These are phyloP conservation scores for Lithophane ornitopus DNA, from an alignment of 2,888 invertebrate genomes.

Conservation along the genomic window DNA sequence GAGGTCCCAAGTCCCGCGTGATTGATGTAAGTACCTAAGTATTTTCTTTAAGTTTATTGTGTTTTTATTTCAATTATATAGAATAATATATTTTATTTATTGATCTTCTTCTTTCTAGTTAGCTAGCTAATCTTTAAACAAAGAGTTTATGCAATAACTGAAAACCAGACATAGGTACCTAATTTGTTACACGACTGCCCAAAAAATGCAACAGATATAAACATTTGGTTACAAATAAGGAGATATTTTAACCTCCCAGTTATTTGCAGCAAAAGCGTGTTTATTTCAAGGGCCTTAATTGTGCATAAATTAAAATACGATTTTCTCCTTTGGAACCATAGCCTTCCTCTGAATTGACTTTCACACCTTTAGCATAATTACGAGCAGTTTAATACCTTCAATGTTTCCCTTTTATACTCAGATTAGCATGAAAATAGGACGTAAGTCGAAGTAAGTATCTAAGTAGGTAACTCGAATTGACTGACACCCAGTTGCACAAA, in stretches of 20 bases:
- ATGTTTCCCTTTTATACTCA: slow-evolving; percentile 33
- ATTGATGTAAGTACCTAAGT: slow-evolving; percentile 63
- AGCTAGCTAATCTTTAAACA: too few species aligned
- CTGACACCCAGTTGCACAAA: not conserved
- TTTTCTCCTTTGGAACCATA: slow-evolving; percentile 18
- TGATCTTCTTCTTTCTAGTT: not conserved
- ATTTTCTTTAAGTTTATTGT: slow-evolving; percentile 12
- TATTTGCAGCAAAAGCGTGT: slow-evolving; percentile 20
- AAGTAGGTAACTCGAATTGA: not conserved
- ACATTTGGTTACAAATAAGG: not conserved
- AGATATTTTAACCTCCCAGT: not conserved
- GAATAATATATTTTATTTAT: not conserved
- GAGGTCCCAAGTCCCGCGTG: slow-evolving; percentile 52
- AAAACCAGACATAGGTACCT: too few species aligned
- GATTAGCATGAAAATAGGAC: slow-evolving; percentile 48
- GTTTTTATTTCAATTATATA: slow-evolving; percentile 15
- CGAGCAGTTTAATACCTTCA: slow-evolving; percentile 37
- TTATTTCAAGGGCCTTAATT: slow-evolving; percentile 28
- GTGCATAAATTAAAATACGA: slow-evolving; percentile 45
- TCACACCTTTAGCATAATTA: slow-evolving; percentile 44
- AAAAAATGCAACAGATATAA: not conserved
- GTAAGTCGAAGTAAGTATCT: not conserved
- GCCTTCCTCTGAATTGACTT: slow-evolving; percentile 37
- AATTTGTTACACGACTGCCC: too few species aligned
- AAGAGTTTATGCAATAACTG: too few species aligned